Conservation (phyloP, 1,140 invertebrate genomes). For the Tetramorium simillimum region DNA sequence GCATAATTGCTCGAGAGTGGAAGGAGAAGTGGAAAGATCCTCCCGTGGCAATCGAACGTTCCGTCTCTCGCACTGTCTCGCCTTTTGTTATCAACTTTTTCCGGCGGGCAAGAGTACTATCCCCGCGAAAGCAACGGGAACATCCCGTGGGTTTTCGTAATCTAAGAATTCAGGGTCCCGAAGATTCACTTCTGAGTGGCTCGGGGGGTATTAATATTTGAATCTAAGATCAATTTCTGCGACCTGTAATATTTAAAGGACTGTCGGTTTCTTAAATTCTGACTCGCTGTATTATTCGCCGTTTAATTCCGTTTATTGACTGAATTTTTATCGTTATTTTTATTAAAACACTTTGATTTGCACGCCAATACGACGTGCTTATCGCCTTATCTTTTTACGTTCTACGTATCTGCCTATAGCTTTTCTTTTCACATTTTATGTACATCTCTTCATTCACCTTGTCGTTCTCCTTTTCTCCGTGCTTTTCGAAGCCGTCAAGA, state of each 20-base stretch:
- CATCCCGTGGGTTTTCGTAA: not conserved
- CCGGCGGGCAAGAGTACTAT: not conserved
- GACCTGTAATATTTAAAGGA: not conserved
- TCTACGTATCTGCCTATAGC: not conserved
- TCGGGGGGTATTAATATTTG: not conserved
- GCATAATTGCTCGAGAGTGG: slow-evolving; percentile 78
- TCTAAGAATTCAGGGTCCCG: not conserved
- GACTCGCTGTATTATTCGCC: not conserved
- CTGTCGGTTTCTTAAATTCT: not conserved
- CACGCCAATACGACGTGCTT: not conserved
- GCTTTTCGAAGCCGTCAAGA: slow-evolving; percentile 60
- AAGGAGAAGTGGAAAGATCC: slow-evolving; percentile 62
- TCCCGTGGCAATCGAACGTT: slow-evolving; percentile 68
- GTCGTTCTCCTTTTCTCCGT: not conserved
- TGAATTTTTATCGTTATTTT: not conserved
- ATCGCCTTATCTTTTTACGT: slow-evolving; percentile 13
- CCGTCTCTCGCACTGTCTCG: slow-evolving; percentile 36
- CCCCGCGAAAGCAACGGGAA: not conserved
- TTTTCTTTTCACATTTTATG: not conserved
- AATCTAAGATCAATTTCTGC: not conserved
- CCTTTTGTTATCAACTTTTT: slow-evolving; percentile 38
- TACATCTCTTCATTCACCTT: not conserved
- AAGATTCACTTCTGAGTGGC: not conserved
- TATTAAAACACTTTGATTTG: not conserved
- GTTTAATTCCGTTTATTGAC: not conserved